These are phyloP conservation scores for Luperina nickerlii DNA, from an alignment of 2,888 invertebrate genomes.

Conservation along the genomic window DNA sequence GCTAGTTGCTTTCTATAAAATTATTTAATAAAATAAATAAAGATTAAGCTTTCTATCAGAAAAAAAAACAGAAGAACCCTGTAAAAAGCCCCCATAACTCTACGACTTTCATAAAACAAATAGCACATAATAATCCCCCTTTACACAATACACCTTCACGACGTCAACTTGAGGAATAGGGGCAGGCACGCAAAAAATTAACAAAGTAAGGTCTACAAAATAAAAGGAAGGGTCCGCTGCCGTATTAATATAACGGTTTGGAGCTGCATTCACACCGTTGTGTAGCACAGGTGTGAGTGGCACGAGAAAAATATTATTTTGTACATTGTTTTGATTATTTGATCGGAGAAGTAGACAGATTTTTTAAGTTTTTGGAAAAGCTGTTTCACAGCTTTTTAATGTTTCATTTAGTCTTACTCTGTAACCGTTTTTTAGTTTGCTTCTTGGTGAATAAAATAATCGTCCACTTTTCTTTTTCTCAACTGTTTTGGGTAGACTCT, in stretches of 20 bases:
- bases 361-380: not conserved
- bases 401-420: not conserved
- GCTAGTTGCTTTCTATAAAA: no score
- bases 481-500: not conserved
- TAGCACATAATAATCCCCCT: slow-evolving; percentile 57
- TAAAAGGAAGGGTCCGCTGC: slow-evolving; percentile 63
- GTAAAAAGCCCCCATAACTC: slow-evolving; percentile 29
- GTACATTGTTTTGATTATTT: not conserved
- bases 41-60: slow-evolving; percentile 6
- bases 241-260: slow-evolving; percentile 63
- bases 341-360: not conserved
- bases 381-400: not conserved
- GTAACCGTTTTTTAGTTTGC: not conserved
- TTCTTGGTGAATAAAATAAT: not conserved
- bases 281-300: slow-evolving; percentile 35
- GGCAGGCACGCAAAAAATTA: slow-evolving; percentile 69
- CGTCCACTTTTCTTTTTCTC: not conserved
- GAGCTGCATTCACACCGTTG: slow-evolving; percentile 62
- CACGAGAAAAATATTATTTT: not conserved
- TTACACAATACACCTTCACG: slow-evolving; percentile 53
- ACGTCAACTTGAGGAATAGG: slow-evolving; percentile 55
- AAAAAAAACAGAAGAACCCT: not conserved
- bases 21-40: no score
- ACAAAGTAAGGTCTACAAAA: slow-evolving; percentile 69
- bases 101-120: slow-evolving; percentile 42